Conservation (phyloP, 2,113 vertebrate species). For the Dasypus novemcinctus region DNA sequence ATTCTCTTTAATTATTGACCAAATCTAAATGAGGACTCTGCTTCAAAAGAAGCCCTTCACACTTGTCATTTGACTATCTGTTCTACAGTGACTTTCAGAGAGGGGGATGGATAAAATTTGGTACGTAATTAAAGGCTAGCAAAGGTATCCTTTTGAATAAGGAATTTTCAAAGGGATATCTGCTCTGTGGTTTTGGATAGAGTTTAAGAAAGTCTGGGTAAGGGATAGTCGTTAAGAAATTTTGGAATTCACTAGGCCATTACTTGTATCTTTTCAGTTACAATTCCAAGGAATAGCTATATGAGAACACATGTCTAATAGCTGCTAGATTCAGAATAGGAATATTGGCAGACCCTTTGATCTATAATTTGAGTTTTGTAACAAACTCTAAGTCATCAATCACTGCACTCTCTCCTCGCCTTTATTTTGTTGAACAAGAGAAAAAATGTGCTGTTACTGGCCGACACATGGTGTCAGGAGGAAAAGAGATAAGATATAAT, state of each 20-base stretch:
- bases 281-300: background rate
- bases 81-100: slow-evolving; percentile 15
- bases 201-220: slow-evolving; percentile 10
- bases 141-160: slow-evolving; percentile 43
- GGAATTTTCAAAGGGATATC: slow-evolving; percentile 22
- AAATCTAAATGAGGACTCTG: slow-evolving; percentile 30
- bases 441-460: background rate
- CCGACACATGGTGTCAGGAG: background rate
- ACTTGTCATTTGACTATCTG: slow-evolving; percentile 9
- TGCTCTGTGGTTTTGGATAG: slow-evolving; percentile 16
- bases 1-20: slow-evolving; percentile 19
- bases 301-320: background rate
- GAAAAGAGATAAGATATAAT: slow-evolving; percentile 36
- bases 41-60: slow-evolving; percentile 9
- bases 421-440: slow-evolving; percentile 15
- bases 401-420: background rate
- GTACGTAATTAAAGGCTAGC: background rate
- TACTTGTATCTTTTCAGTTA: background rate
- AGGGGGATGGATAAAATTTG: slow-evolving; percentile 20
- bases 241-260: slow-evolving; percentile 17
- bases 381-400: slow-evolving; percentile 27
- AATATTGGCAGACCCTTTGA: background rate
- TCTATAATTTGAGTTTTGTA: slow-evolving; percentile 27
- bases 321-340: background rate
- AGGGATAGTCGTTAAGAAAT: background rate